Evolutionary conservation across 2,113 vertebrate genomes (phyloP), one percentile per base, ranked within the genome.

Genomic region (Oophaga pumilio): DNA sequence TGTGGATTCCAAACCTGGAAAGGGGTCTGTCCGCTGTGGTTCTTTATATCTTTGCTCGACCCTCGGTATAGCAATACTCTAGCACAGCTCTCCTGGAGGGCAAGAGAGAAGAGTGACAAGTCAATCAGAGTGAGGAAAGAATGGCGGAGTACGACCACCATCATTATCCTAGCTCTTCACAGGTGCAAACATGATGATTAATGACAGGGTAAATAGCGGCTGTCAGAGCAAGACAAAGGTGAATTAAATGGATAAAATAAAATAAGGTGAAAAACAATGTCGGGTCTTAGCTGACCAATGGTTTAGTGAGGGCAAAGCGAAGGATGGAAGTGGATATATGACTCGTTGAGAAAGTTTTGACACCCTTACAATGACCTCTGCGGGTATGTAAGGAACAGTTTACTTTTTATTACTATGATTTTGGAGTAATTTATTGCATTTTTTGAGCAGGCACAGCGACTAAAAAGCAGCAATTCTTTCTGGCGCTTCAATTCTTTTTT

Each of bases 51-150:
- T 91, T 97, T 98, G 89, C 94, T 96, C 49, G 97, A 95, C 77
- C 97, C 97, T 6, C 97, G 92, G 88, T 97, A 98, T 8, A 98
- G 95, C 24, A 98, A 94, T 89, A 98, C 96, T 50, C 97, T 94
- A 60, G 96, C 96, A 89, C 96, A 97, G 92, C 95, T 97, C 91
- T 98, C 96, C 97, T 98, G 93, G 53, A 59, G 60, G 80, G 17
- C 9, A 49, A 20, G 6, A 22, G 6, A 49, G n/a, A 49, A 82
- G 22, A 66, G 8, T 14, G 89, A 92, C 8, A n/a, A 8, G n/a
- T 2, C 43, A 82, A 59, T 24, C 0, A 20, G 53, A 7, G 49
- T 6, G 2, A 43, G 8, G 4, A 13, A 7, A 2, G 20, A 2
- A 13, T 20, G 57, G 12, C 26, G 12, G 69, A 33, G 66, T 28